phyloP scores from a whole-genome alignment of 92 coral and sea anemone species.

The Palythoa grandiflora region DNA sequence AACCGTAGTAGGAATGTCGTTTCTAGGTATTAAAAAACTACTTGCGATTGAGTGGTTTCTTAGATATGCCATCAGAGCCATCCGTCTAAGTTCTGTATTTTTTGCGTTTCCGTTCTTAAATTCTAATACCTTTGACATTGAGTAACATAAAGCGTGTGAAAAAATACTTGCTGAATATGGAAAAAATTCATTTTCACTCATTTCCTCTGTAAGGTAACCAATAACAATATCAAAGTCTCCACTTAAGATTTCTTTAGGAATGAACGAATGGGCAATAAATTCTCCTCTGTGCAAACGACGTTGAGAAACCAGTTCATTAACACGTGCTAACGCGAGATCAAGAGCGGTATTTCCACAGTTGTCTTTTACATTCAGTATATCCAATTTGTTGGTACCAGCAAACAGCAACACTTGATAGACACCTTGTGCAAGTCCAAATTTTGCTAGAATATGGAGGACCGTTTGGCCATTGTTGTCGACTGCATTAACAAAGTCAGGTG shows the following conservation, averaged over 20 bases:
- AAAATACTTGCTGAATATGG: slow-evolving; percentile 24
- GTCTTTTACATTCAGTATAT: slow-evolving; percentile 12
- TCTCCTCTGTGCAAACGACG: not conserved
- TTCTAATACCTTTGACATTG: not conserved
- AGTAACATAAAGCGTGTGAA: not conserved
- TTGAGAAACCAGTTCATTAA: no score
- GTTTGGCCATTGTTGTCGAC: slow-evolving; percentile 8
- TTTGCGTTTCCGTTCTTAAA: not conserved
- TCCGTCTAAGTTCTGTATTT: no score
- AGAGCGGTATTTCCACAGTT: slow-evolving; percentile 13
- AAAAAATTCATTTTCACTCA: not conserved
- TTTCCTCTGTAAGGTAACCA: not conserved
- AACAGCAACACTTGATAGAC: accelerated
- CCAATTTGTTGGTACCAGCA: not conserved
- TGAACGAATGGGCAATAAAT: not conserved
- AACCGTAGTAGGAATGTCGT: not conserved
- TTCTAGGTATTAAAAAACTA: not conserved
- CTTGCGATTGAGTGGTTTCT: not conserved
- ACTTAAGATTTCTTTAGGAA: not conserved
- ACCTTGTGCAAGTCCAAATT: not conserved
- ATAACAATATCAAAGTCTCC: slow-evolving; percentile 11
- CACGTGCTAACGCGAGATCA: no score
- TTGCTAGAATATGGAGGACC: not conserved
- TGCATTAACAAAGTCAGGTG: not conserved
- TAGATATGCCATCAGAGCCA: slow-evolving; percentile 2